Evolutionary conservation across 2,888 invertebrate genomes (phyloP), one percentile per base, ranked within the genome.

Genomic region (Microctonus brassicae): DNA sequence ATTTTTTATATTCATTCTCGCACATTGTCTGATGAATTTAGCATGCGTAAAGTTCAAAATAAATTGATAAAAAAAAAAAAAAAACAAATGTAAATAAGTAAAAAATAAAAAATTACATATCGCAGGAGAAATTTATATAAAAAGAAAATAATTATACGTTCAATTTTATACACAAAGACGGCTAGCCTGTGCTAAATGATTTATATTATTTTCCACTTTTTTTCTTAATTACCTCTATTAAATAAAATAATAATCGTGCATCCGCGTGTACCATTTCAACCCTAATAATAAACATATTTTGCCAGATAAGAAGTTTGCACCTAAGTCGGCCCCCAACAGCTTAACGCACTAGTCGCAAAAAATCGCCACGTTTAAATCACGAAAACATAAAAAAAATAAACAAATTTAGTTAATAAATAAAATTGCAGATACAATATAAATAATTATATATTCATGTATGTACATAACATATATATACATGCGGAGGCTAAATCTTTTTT

Each of bases 231-330:
- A 58, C 70, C 66, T 62, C 47, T 36, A 34, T 67, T 47, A 47
- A 26, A 33, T 62, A 17, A 66, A 60, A 58, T 22, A 63, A 17
- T 11, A 7, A 17, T 42, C 58, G 57, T 72, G 39, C 34, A 52
- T 72, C 24, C 66, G 55, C 34, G 62, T 17, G 60, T 33, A 55
- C 57, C 55, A 55, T 60, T 34, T 62, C 24, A 62, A 29, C 57
- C 57, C 60, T 60, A 68, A 60, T 47, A 22, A 60, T 42, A 33
- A 66, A 68, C 11, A 47, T 82, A 73, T 83, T 84, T 84, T 79
- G 80, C 80, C 82, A 84, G 84, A 84, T 82, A 82, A 82, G 77
- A 76, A 79, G 82, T 82, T 80, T 79, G 81, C 80, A 75, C 77
- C 80, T 83, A 84, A 79, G 75, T 84, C 80, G 79, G 81, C 78